Conservation (phyloP, 2,797 vertebrate species). For the Microhierax caerulescens region DNA sequence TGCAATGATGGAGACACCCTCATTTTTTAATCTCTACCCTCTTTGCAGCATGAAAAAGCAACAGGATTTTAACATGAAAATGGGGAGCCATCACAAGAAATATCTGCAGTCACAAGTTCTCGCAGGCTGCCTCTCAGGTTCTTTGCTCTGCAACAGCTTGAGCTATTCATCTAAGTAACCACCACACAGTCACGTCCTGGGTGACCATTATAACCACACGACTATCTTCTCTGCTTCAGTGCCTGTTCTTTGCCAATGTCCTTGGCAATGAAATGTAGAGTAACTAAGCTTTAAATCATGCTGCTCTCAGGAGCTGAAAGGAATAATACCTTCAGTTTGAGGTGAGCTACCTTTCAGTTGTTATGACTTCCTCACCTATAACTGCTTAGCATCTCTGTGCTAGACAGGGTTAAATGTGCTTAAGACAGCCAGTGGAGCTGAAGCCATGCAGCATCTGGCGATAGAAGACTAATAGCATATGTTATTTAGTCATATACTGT, state of each 20-base stretch:
- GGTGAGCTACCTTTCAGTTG: neutral
- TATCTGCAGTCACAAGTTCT: neutral
- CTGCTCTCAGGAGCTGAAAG: neutral
- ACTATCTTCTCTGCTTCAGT: neutral
- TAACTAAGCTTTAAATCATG: neutral
- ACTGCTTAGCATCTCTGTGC: neutral
- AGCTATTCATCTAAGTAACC: neutral
- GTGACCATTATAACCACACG: neutral
- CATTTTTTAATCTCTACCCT: neutral
- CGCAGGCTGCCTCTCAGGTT: neutral
- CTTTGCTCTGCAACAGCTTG: neutral
- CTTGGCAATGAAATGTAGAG: neutral
- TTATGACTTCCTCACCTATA: neutral
- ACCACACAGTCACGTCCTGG: rapidly evolving
- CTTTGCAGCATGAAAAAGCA: neutral
- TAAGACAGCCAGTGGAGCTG: neutral
- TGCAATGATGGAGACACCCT: neutral
- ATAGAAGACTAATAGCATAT: neutral
- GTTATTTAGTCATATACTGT: neutral
- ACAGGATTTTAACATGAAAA: neutral
- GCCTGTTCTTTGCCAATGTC: neutral
- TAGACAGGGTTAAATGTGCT: neutral
- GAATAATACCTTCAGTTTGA: neutral
- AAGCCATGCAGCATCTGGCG: neutral
- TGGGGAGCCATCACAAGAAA: neutral